Base-by-base conservation (phyloP, 2,797 vertebrate genomes). In the Limosa lapponica region DNA sequence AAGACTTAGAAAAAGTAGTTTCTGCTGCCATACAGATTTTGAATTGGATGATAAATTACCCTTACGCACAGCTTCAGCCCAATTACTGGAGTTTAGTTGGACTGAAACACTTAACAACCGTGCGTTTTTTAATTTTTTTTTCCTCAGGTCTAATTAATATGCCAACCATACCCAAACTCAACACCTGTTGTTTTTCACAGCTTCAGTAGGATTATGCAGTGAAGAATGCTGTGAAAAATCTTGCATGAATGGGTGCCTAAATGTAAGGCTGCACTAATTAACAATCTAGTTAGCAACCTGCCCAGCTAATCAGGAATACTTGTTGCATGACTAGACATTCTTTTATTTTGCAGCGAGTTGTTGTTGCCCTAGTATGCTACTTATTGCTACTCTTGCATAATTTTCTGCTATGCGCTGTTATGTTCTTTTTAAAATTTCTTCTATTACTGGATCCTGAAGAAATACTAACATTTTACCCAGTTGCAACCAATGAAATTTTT, bases 141-240 rank as follows among this genome's bases (percentile, higher is more conserved):
- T 67, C 52, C 41, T 94, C 43, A 79, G 81, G 48, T 90, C 55
- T 82, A 73, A 93, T 93, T 89, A 94, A 87, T 84, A 89, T 80
- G 43, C 44, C 48, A 73, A 20, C 32, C 28, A 73, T 73, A 89
- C 17, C 20, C 51, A 89, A 70, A 82, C 51, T 80, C 37, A 83
- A 79, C 70, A 95, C 83, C 88, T 94, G 81, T 82, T 93, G 81
- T 86, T 89, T 96, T 94, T 92, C 78, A 93, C 70, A 95, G 73
- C 18, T 87, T 93, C 88, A 90, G 27, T 5, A 93, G 75, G 54
- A 91, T 86, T 90, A 92, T 13, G 32, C 14, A 44, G 25, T 27
- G 52, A 32, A 81, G 81, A 92, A 92, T 70, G 52, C 48, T 87
- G 74, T 91, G 93, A 84, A 96, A 93, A 90, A 80, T 80, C 24